Conservation (phyloP, 2,113 vertebrate genomes). For the Plectropomus leopardus region DNA sequence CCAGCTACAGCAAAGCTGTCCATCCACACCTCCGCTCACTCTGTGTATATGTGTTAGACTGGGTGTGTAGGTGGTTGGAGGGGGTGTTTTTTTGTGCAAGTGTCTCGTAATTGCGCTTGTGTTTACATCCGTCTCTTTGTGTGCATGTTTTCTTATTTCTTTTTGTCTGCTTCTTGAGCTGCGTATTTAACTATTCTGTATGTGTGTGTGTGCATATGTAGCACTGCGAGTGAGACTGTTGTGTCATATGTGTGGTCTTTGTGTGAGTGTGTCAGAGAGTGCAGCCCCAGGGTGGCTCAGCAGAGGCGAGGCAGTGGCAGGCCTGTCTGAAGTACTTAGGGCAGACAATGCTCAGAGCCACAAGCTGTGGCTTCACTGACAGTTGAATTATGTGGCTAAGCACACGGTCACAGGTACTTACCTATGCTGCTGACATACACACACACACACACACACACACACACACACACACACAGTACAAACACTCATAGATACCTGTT, state of each 20-base stretch:
- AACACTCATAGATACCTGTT: constrained; percentile 21
- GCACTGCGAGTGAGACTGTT: neutral
- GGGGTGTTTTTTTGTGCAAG: constrained; percentile 11
- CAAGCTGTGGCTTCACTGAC: constrained; percentile 48
- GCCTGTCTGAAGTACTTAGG: constrained; percentile 64
- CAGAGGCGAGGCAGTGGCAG: constrained; percentile 41
- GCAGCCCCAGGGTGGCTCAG: constrained; percentile 39
- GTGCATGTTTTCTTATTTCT: constrained; percentile 12
- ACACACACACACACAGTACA: constrained; percentile 50
- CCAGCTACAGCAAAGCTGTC: constrained; percentile 31
- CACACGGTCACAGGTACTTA: constrained; percentile 55
- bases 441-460: constrained; percentile 38
- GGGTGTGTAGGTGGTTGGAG: constrained; percentile 44
- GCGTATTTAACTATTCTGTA: constrained; percentile 1
- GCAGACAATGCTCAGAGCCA: constrained; percentile 55
- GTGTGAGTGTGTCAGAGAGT: constrained; percentile 17
- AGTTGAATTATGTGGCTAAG: constrained; percentile 58
- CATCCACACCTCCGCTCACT: constrained; percentile 43
- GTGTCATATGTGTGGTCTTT: constrained; percentile 14
- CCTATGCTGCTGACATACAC: constrained; percentile 47
- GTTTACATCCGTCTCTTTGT: constrained; percentile 1
- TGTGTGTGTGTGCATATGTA: neutral
- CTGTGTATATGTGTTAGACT: constrained; percentile 33
- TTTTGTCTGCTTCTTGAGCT: neutral
- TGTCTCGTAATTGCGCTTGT: constrained; percentile 12